Percentiles rank a stretch among this genome's conserved stretches.
These are phyloP conservation scores for Alethe diademata DNA, from an alignment of 2,113 vertebrate genomes.

Conservation along the genomic window DNA sequence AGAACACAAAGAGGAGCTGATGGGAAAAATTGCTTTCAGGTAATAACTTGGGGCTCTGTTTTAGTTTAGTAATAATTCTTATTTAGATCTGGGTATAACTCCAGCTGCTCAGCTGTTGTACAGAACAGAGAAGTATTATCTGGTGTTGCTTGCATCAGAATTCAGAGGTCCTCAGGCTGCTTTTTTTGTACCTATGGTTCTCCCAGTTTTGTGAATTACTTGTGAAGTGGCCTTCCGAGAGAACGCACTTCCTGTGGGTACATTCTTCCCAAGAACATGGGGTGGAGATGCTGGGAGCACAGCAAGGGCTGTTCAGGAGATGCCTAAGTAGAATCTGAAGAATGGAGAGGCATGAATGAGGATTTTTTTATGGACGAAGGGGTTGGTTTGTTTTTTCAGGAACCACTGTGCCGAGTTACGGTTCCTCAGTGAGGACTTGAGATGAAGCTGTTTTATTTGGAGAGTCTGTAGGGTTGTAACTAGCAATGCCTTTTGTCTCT, in stretches of 20 bases:
- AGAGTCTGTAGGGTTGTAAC: not conserved
- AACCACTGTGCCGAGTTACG: not conserved
- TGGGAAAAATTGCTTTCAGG: not conserved
- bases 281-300: not conserved
- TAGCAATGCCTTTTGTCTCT: not conserved
- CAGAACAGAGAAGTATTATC: not conserved
- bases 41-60: not conserved
- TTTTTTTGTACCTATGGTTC: not conserved
- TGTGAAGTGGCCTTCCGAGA: not conserved
- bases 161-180: not conserved
- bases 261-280: rapidly evolving
- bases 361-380: not conserved
- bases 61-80: not conserved
- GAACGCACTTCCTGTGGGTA: rapidly evolving
- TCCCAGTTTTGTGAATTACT: not conserved
- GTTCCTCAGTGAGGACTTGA: not conserved
- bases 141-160: not conserved
- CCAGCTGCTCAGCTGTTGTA: not conserved
- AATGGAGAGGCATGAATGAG: not conserved
- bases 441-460: not conserved
- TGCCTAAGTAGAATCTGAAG: not conserved
- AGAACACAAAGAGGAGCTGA: not conserved
- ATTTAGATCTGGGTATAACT: not conserved
- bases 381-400: not conserved
- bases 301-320: not conserved